Conservation (phyloP, 2,888 invertebrate species). For the Caenorhabditis sp. region DNA sequence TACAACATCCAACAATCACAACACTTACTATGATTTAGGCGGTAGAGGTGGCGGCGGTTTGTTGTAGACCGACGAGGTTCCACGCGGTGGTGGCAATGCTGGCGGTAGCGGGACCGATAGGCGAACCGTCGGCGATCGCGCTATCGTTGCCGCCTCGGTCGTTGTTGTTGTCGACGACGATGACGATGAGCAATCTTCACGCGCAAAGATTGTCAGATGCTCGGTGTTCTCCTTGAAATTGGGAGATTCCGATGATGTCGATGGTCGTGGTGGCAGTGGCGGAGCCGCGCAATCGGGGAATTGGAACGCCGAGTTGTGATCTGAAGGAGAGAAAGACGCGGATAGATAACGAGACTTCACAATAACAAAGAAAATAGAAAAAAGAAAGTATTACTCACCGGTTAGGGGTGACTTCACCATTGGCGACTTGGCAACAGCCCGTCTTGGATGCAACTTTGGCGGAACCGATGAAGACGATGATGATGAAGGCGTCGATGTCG, state of each 20-base stretch:
- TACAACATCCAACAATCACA: neutral
- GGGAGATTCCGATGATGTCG: conserved; percentile 8
- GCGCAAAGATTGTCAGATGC: neutral
- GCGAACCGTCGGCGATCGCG: conserved; percentile 50
- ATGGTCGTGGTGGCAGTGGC: conserved; percentile 33
- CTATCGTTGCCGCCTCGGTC: conserved; percentile 19
- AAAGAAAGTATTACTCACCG: conserved; percentile 8
- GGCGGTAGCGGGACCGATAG: conserved; percentile 53
- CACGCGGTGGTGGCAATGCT: conserved; percentile 49
- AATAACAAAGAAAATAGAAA: neutral
- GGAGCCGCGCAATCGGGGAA: conserved; percentile 29
- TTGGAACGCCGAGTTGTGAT: conserved; percentile 26
- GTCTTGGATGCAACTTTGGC: conserved; percentile 31
- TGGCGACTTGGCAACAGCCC: conserved; percentile 32
- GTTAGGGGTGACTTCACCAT: conserved; percentile 36
- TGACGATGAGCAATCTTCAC: conserved; percentile 15
- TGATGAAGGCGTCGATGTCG: conserved; percentile 25
- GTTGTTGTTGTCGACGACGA: conserved; percentile 35
- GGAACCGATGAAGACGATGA: conserved; percentile 24
- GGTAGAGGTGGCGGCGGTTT: conserved; percentile 47
- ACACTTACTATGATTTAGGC: conserved; percentile 41
- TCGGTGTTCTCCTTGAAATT: neutral
- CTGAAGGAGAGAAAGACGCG: conserved; percentile 6
- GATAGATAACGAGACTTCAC: neutral
- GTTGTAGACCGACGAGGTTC: conserved; percentile 4